A percentile compares a stretch with the other conserved stretches of the same genome.
These are phyloP conservation scores for Drosophila nigrodunni DNA, from an alignment of 1,140 invertebrate genomes.

Conservation along the genomic window DNA sequence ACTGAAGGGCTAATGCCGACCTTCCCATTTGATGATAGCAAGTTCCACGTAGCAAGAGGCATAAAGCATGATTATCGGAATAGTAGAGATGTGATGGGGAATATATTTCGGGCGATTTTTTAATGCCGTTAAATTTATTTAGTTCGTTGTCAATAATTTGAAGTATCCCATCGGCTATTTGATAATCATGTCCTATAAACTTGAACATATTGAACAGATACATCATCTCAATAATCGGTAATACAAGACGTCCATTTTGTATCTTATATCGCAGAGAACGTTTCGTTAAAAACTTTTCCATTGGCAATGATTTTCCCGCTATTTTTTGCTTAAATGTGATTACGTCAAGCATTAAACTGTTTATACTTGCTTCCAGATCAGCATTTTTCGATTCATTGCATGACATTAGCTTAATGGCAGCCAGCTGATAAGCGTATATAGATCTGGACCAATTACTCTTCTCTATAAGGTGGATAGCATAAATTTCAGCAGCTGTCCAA, in stretches of 20 bases:
- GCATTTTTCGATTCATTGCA: slow-evolving; percentile 77
- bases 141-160: slow-evolving; percentile 89
- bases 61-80: slow-evolving; percentile 91
- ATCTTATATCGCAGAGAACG: slow-evolving; percentile 92
- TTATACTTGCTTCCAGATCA: slow-evolving; percentile 58
- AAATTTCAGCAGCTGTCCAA: slow-evolving; percentile 90
- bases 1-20: slow-evolving; percentile 90
- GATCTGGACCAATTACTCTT: slow-evolving; percentile 96
- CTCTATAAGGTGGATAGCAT: slow-evolving; percentile 89
- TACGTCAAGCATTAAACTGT: slow-evolving; percentile 88
- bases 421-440: slow-evolving; percentile 96
- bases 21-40: slow-evolving; percentile 91
- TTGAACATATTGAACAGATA: slow-evolving; percentile 98
- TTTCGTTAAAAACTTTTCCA: slow-evolving; percentile 97
- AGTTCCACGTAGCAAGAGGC: slow-evolving; percentile 92
- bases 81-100: slow-evolving; percentile 85
- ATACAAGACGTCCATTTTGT: slow-evolving; percentile 90
- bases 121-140: neutral
- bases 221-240: slow-evolving; percentile 95
- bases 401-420: slow-evolving; percentile 89
- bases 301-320: slow-evolving; percentile 97
- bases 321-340: slow-evolving; percentile 94
- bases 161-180: slow-evolving; percentile 89
- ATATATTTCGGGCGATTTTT: slow-evolving; percentile 48
- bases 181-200: slow-evolving; percentile 90